phyloP scores from a whole-genome alignment of 2,113 vertebrate genomes.

The human (Homo sapiens) region DNA sequence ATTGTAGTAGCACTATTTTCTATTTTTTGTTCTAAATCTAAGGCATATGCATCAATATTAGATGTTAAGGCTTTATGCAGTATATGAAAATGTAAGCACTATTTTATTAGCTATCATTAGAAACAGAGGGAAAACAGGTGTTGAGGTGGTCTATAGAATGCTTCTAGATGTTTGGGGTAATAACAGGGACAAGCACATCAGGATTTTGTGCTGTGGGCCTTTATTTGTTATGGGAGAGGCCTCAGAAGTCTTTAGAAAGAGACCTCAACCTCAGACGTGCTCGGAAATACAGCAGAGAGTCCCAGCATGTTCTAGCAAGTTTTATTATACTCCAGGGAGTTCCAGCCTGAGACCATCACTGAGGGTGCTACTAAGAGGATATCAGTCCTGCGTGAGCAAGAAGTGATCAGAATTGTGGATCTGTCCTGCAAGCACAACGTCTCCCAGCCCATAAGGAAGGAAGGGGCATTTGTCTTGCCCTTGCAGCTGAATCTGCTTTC shows the following conservation, averaged over 20 bases:
- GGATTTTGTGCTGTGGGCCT: background rate
- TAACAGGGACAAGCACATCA: background rate
- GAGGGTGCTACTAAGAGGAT: background rate
- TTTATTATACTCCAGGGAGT: background rate
- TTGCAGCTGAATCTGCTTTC: background rate
- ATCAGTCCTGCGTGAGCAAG: background rate
- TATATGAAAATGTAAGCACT: background rate
- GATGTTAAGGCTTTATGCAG: background rate
- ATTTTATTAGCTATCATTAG: background rate
- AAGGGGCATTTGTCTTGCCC: fast-evolving
- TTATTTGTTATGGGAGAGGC: background rate
- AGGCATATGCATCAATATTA: background rate
- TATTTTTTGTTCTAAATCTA: constrained; percentile 13
- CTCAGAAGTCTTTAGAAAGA: background rate
- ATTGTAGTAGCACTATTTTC: background rate
- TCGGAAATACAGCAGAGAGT: background rate
- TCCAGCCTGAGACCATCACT: background rate
- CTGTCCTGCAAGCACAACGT: fast-evolving
- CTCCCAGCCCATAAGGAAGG: background rate
- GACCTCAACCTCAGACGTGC: background rate
- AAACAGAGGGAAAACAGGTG: background rate
- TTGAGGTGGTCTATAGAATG: background rate
- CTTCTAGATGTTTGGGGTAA: background rate
- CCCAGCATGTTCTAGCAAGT: background rate
- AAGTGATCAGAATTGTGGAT: background rate